Evolutionary conservation across 2,888 invertebrate genomes (phyloP), one percentile per base, ranked within the genome.

Genomic region (Aspidapion aeneum): DNA sequence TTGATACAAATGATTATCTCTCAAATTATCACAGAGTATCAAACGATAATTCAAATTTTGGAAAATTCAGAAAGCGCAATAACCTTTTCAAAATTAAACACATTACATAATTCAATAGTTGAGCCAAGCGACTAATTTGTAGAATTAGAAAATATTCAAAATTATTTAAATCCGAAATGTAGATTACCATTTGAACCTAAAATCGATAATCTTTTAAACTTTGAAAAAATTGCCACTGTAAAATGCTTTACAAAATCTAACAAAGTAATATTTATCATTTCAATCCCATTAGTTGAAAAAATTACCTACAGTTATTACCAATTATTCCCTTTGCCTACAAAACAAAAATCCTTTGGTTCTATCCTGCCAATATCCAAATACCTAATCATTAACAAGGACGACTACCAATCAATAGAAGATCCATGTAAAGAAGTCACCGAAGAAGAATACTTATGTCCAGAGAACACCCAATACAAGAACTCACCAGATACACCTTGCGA

Each of bases 61-160:
- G 58, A 48, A 49, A 58, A 58, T 12, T 9, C 48, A 1, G 48
- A 50, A 48, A 49, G 9, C 2, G 58, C 18, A 58, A 49, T 49
- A 48, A 58, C 58, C 12, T 48, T 58, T 58, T 21, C 58, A n/a
- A 58, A 48, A 50, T 17, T 58, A 18, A 58, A 58, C 48, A 58
- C 20, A 17, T 50, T 58, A 22, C 49, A 49, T 48, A 58, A 49
- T 18, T 1, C 58, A n/a, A 58, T 58, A 49, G 3, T 57, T 16
- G 21, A 22, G 16, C 49, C 22, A 49, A 58, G 12, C 2, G 18
- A 58, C 18, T 58, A 3, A n/a, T 19, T 52, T 18, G 19, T 7
- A 5, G 52, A 52, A 52, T 9, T 52, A 9, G n/a, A n/a, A 9
- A n/a, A 18, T n/a, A 52, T 52, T 52, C 17, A 52, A 52, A 52